These are phyloP conservation scores for Vombatus ursinus DNA, from an alignment of 2,113 vertebrate species.

Conservation along the genomic window DNA sequence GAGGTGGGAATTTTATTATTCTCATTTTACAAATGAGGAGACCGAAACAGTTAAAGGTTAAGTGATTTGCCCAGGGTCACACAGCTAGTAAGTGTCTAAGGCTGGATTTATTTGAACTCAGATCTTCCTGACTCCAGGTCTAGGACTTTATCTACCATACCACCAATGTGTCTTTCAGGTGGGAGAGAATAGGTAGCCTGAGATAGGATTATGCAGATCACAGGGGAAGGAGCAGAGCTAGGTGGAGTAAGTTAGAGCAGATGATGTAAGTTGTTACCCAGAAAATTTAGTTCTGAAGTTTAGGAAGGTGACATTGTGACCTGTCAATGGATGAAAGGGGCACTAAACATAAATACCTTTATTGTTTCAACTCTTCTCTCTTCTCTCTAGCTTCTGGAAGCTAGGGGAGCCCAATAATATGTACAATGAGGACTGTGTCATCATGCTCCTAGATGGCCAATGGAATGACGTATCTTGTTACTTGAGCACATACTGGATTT, in stretches of 20 bases:
- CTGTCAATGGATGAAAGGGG: background rate
- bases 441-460: conserved; percentile 50
- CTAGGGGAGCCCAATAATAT: conserved; percentile 64
- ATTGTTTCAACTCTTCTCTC: background rate
- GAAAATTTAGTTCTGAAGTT: conserved; percentile 10
- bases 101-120: background rate
- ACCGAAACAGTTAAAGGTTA: background rate
- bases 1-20: background rate
- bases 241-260: background rate
- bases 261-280: background rate
- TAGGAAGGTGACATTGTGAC: background rate
- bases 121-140: background rate
- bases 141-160: background rate
- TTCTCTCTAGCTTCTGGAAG: conserved; percentile 64
- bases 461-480: conserved; percentile 70
- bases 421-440: conserved; percentile 35
- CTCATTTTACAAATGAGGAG: background rate
- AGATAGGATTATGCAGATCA: background rate
- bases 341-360: background rate
- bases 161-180: background rate
- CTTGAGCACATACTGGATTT: conserved; percentile 60
- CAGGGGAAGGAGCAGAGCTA: background rate
- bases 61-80: background rate
- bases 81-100: background rate
- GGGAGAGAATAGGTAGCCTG: background rate